A percentile compares a stretch with the other conserved stretches of the same genome.
Evolutionary conservation across 1,140 invertebrate genomes (phyloP).

Genomic region (Lineus longissimus): DNA sequence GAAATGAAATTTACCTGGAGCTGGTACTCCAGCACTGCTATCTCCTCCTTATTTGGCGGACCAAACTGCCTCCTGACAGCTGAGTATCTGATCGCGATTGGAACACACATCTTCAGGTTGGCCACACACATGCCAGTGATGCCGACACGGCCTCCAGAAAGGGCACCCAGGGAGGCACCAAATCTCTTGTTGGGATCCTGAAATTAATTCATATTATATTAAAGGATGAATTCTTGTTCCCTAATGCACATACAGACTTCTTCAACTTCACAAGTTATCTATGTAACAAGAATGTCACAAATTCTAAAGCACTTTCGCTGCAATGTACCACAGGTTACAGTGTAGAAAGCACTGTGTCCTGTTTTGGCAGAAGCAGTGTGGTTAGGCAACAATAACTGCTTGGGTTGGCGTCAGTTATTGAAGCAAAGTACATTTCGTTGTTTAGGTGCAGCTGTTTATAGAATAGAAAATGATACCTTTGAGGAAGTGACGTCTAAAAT

Average conservation of each 20-base stretch:
- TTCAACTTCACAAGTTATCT: no score
- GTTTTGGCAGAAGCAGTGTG: no score
- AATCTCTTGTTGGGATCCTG: slow-evolving; percentile 51
- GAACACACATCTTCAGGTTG: slow-evolving; percentile 68
- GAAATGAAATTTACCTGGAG: slow-evolving; percentile 60
- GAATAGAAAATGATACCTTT: no score
- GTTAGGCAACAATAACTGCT: no score
- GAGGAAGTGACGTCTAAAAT: neutral
- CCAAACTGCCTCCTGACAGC: slow-evolving; percentile 87
- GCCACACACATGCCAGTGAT: slow-evolving; percentile 65
- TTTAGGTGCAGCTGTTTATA: no score
- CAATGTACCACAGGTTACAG: no score
- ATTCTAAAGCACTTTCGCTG: no score
- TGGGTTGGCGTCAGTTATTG: no score
- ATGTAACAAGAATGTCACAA: no score
- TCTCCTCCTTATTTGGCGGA: slow-evolving; percentile 59
- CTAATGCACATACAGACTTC: no score
- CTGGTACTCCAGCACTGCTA: slow-evolving; percentile 86
- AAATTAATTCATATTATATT: slow-evolving; percentile 6
- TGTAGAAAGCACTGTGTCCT: no score
- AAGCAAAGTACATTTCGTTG: no score
- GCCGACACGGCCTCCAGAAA: slow-evolving; percentile 77
- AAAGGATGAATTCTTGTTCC: neutral
- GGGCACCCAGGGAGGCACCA: slow-evolving; percentile 65
- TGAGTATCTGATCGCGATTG: slow-evolving; percentile 86